phyloP scores from a whole-genome alignment of 2,113 vertebrate species.

The Echinops telfairi region DNA sequence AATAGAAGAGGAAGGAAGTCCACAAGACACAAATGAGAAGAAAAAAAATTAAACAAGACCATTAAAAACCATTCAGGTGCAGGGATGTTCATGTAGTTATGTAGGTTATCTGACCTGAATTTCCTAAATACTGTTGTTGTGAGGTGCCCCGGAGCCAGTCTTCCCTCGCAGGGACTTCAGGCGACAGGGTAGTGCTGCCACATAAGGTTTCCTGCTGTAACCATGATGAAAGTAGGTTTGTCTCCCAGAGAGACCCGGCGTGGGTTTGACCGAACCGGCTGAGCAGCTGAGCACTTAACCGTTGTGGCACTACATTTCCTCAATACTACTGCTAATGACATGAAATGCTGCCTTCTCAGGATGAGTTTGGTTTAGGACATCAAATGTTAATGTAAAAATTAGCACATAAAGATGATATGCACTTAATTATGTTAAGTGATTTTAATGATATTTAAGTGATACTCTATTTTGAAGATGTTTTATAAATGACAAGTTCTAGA shows the following conservation, averaged over 20 bases:
- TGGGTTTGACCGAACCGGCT: not conserved
- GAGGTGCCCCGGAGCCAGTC: not conserved
- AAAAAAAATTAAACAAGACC: too few species aligned
- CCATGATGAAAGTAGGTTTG: not conserved
- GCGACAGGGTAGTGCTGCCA: not conserved
- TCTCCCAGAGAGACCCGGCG: not conserved
- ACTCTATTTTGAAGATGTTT: conserved; percentile 44
- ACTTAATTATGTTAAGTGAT: not conserved
- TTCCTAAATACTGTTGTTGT: not conserved
- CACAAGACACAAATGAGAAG: not conserved
- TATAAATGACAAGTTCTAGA: not conserved
- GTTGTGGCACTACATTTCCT: not conserved
- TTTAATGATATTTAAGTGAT: not conserved
- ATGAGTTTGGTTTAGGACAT: conserved; percentile 22
- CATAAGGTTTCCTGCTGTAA: not conserved
- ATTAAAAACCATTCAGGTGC: not conserved
- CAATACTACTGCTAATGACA: not conserved
- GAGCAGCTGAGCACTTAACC: not conserved
- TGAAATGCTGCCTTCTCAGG: not conserved
- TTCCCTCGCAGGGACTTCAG: not conserved
- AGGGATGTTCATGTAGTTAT: not conserved
- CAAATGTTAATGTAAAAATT: conserved; percentile 37
- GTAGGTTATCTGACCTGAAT: not conserved
- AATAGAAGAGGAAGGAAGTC: not conserved
- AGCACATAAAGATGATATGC: not conserved